Evolutionary conservation across 2,113 vertebrate genomes (phyloP).

Genomic region (Octodon degus): DNA sequence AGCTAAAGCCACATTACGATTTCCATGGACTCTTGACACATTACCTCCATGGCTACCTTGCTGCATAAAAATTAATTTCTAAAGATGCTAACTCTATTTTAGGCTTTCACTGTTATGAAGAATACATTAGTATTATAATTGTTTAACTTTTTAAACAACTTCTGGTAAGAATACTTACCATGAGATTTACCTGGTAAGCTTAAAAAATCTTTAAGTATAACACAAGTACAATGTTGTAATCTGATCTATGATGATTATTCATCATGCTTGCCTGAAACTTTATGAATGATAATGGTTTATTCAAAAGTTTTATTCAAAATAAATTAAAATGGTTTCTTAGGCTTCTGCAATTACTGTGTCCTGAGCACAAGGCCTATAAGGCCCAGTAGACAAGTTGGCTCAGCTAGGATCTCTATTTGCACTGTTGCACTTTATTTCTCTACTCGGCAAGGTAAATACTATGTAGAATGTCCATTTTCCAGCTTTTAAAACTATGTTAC

Average conservation of each 20-base stretch:
- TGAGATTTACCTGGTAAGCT: background rate
- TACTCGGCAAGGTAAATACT: background rate
- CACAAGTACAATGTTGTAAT: background rate
- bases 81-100: background rate
- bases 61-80: background rate
- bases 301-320: background rate
- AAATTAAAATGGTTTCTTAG: background rate
- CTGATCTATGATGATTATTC: background rate
- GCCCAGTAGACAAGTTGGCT: background rate
- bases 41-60: background rate
- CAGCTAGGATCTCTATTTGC: background rate
- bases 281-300: background rate
- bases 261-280: background rate
- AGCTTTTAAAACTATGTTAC: background rate
- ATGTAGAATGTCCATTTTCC: background rate
- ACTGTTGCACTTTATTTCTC: background rate
- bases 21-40: background rate
- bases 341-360: background rate
- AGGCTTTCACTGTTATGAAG: background rate
- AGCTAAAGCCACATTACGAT: background rate
- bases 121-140: background rate
- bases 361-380: background rate
- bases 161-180: background rate
- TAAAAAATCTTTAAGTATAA: background rate
- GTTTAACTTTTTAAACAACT: background rate